These are phyloP conservation scores for Rhincodon typus DNA, from an alignment of 2,797 vertebrate species.

Conservation along the genomic window DNA sequence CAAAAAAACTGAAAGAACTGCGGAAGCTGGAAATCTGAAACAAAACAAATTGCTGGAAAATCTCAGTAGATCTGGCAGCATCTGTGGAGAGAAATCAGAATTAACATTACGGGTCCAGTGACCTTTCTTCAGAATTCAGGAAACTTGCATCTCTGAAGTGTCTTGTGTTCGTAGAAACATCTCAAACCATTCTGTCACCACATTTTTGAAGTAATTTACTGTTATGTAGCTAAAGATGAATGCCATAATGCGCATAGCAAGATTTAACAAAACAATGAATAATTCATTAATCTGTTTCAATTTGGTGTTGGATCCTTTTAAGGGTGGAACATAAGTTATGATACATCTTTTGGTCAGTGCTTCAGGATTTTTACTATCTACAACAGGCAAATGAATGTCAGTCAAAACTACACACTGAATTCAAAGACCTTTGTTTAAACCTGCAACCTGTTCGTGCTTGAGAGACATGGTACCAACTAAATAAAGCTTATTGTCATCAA, in stretches of 20 bases:
- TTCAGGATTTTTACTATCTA: background rate
- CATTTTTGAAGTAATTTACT: background rate
- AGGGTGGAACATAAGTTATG: background rate
- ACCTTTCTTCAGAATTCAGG: too few relatives aligned
- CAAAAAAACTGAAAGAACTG: too few relatives aligned
- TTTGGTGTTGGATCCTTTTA: background rate
- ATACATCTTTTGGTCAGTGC: background rate
- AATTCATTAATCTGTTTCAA: background rate
- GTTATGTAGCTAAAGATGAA: background rate
- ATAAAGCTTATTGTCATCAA: background rate
- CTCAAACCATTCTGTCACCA: background rate
- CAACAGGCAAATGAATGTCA: background rate
- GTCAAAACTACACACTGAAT: background rate
- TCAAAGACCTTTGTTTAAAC: background rate
- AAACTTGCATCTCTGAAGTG: background rate
- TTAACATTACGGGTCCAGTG: too few relatives aligned
- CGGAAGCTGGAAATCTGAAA: too few relatives aligned
- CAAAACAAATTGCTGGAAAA: too few relatives aligned
- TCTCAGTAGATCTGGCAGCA: too few relatives aligned
- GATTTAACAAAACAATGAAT: background rate
- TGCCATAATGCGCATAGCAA: background rate
- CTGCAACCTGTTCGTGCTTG: background rate
- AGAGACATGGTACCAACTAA: background rate
- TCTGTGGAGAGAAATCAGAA: too few relatives aligned
- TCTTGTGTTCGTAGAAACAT: background rate